These are phyloP conservation scores for Drosophila willistoni DNA, from an alignment of 1,140 invertebrate genomes.

Conservation along the genomic window DNA sequence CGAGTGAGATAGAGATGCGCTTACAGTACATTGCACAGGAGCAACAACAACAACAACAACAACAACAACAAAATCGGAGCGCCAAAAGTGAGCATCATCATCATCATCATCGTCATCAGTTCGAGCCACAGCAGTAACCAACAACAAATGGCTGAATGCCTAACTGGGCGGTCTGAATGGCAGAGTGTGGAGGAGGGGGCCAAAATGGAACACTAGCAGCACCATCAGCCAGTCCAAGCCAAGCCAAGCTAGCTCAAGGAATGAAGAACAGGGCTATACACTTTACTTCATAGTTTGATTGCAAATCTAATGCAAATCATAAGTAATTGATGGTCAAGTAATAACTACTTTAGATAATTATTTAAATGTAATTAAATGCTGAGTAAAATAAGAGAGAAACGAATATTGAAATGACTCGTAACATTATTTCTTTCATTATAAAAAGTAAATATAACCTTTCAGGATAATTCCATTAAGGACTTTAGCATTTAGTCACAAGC, in stretches of 20 bases:
- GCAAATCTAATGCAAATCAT: not conserved
- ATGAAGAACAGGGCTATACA: not conserved
- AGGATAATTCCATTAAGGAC: not conserved
- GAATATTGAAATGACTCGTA: too few relatives aligned
- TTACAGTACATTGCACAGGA: slow-evolving; percentile 80
- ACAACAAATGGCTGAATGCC: slow-evolving; percentile 31
- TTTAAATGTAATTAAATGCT: too few relatives aligned
- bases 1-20: slow-evolving; percentile 62
- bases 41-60: slow-evolving; percentile 46
- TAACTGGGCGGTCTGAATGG: slow-evolving; percentile 25
- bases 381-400: too few relatives aligned
- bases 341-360: not conserved
- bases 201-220: slow-evolving; percentile 3
- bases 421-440: too few relatives aligned
- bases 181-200: not conserved
- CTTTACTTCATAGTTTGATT: not conserved
- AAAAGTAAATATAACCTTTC: not conserved
- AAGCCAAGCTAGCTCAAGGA: not conserved
- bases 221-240: not conserved
- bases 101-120: slow-evolving; percentile 51
- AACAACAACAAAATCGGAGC: slow-evolving; percentile 55
- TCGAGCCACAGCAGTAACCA: slow-evolving; percentile 25
- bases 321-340: not conserved
- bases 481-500: not conserved
- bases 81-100: slow-evolving; percentile 64